A percentile compares a stretch with the other conserved stretches of the same genome.
These are phyloP conservation scores for Lepidothrix coronata DNA, from an alignment of 2,113 vertebrate genomes.

Conservation along the genomic window DNA sequence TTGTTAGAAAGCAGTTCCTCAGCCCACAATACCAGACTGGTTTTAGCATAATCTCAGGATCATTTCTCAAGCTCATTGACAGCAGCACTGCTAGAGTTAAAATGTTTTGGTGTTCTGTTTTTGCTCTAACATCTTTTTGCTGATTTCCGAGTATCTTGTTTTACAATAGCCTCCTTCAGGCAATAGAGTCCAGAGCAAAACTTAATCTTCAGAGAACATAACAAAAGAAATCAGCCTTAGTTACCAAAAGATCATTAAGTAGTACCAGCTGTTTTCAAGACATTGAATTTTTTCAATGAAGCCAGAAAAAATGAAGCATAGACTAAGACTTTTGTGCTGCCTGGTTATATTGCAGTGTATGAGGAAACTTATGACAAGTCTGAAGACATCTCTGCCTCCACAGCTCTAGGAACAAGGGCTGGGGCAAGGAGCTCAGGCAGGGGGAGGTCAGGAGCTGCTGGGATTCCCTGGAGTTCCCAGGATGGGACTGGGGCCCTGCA, in stretches of 20 bases:
- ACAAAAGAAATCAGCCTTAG: constrained; percentile 50
- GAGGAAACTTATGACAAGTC: neutral
- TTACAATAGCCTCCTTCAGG: constrained; percentile 55
- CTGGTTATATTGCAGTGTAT: neutral
- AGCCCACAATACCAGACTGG: neutral
- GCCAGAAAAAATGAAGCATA: neutral
- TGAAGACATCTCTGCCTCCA: neutral
- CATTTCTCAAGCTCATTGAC: neutral
- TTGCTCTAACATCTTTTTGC: constrained; percentile 20
- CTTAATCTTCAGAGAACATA: constrained; percentile 43
- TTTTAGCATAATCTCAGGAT: neutral
- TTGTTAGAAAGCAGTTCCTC: neutral
- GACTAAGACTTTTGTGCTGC: neutral
- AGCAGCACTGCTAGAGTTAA: neutral
- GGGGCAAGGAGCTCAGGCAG: neutral
- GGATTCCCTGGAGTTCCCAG: neutral
- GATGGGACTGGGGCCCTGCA: neutral
- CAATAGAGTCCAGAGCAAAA: constrained; percentile 23
- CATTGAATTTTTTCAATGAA: constrained; percentile 13
- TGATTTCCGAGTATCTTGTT: constrained; percentile 42
- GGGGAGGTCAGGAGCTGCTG: neutral
- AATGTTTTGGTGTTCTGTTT: neutral
- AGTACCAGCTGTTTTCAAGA: constrained; percentile 45
- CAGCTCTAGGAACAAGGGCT: neutral
- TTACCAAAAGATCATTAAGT: constrained; percentile 54